Evolutionary conservation across 2,113 vertebrate genomes (phyloP).

Genomic region (Heterotilapia buettikoferi): DNA sequence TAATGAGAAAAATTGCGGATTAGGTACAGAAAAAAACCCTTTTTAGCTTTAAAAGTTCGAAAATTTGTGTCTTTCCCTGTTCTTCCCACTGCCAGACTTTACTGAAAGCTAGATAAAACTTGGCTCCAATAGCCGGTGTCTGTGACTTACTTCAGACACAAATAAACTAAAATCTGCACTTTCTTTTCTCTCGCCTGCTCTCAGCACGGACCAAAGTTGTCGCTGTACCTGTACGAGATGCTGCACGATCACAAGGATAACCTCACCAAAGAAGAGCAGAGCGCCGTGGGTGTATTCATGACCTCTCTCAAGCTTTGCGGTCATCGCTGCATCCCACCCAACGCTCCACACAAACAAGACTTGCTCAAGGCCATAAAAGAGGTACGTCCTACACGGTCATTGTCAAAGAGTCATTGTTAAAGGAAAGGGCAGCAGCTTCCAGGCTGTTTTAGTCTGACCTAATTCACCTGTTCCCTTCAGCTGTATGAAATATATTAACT

Average conservation of each 20-base stretch:
- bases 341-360: constrained; percentile 78
- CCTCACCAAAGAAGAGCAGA: constrained; percentile 82
- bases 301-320: constrained; percentile 84
- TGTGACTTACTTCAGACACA: neutral
- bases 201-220: constrained; percentile 92
- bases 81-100: neutral
- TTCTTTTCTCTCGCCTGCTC: neutral
- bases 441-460: neutral
- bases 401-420: neutral
- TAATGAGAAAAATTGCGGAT: neutral
- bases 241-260: constrained; percentile 81
- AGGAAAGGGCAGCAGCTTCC: neutral
- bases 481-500: neutral
- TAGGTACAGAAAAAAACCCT: neutral
- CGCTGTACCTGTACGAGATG: constrained; percentile 89
- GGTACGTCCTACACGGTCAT: constrained; percentile 58
- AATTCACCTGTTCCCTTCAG: neutral
- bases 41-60: neutral
- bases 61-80: neutral
- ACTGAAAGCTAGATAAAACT: neutral
- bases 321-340: constrained; percentile 83
- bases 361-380: constrained; percentile 85
- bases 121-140: neutral
- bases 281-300: constrained; percentile 77
- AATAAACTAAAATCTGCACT: neutral